These are phyloP conservation scores for Euwallacea similis DNA, from an alignment of 1,140 invertebrate genomes.

Conservation along the genomic window DNA sequence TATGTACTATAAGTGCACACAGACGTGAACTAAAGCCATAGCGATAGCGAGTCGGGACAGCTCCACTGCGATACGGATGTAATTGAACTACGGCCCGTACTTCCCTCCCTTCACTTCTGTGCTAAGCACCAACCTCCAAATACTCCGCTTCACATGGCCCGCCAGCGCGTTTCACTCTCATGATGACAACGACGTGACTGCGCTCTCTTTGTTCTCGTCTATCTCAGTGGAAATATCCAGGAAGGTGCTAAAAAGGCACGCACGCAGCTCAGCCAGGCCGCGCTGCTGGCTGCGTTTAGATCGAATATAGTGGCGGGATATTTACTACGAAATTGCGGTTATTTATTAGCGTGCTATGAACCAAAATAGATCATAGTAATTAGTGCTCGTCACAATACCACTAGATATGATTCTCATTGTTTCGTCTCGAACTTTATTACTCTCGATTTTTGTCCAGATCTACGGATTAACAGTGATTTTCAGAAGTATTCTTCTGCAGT, in stretches of 20 bases:
- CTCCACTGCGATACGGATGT: slow-evolving; percentile 38
- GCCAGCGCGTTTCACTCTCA: slow-evolving; percentile 18
- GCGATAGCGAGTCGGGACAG: slow-evolving; percentile 40
- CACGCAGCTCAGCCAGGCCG: background rate
- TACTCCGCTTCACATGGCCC: slow-evolving; percentile 34
- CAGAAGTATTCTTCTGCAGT: too few species aligned
- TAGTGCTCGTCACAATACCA: slow-evolving; percentile 6
- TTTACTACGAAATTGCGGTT: slow-evolving; percentile 22
- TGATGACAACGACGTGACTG: slow-evolving; percentile 25
- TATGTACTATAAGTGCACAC: slow-evolving; percentile 41
- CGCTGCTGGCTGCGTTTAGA: background rate
- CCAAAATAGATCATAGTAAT: slow-evolving; percentile 6
- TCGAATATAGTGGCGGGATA: slow-evolving; percentile 13
- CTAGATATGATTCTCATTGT: background rate
- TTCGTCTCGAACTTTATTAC: background rate
- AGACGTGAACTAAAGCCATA: slow-evolving; percentile 44
- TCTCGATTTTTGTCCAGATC: too few species aligned
- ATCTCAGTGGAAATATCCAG: slow-evolving; percentile 12
- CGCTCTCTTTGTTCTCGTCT: slow-evolving; percentile 20
- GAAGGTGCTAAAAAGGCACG: background rate
- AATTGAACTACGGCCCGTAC: slow-evolving; percentile 32
- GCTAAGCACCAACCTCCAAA: slow-evolving; percentile 25
- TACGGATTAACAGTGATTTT: too few species aligned
- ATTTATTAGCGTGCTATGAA: slow-evolving; percentile 2
- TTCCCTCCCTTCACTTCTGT: slow-evolving; percentile 22